Base-by-base conservation (phyloP, 2,113 vertebrate genomes). In the Anguilla rostrata region DNA sequence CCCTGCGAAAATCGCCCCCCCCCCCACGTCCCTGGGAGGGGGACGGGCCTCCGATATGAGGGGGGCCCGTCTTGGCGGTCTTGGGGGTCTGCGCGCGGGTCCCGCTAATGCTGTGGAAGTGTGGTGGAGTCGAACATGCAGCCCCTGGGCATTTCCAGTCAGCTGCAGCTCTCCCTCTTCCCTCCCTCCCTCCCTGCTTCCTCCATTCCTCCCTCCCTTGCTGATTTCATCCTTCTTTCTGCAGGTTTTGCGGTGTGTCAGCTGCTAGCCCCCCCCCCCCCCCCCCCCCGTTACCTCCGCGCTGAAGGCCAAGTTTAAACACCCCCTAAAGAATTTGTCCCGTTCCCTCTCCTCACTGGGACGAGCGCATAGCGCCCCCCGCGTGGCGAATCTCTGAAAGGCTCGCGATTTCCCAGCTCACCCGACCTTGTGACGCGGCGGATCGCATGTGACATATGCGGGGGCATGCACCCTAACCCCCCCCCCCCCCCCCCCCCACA, bases 381-480 rank as follows among this genome's bases (percentile, higher is more conserved):
- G 71, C n/a, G n/a, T 34, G 3, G n/a, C 26, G 71, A 75, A 75
- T 75, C 26, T 34, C 71, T 75, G 1, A 75, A 75, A 75, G 71
- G 71, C 29, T 89, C 79, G 84, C 79, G 83, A 86, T 88, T 88
- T 88, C 88, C 71, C 84, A 78, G 82, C 82, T 91, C 82, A 83
- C 87, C 88, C 81, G 82, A 86, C 88, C 82, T 78, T 89, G 66
- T 87, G 83, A 60, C 83, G 39, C 85, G 88, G 86, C 86, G 86
- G 84, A 90, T 91, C 85, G 53, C 63, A 87, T 90, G 90, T 91
- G 89, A 90, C 92, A 90, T 93, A 92, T 92, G 92, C 89, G 90
- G 87, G 86, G 87, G 86, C 91, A 89, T 92, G 87, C 89, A 87
- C 86, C 86, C 87, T 90, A 43, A 60, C 83, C 60, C 84, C 14